phyloP scores from a whole-genome alignment of 2,888 invertebrate genomes.

The Merodon equestris region DNA sequence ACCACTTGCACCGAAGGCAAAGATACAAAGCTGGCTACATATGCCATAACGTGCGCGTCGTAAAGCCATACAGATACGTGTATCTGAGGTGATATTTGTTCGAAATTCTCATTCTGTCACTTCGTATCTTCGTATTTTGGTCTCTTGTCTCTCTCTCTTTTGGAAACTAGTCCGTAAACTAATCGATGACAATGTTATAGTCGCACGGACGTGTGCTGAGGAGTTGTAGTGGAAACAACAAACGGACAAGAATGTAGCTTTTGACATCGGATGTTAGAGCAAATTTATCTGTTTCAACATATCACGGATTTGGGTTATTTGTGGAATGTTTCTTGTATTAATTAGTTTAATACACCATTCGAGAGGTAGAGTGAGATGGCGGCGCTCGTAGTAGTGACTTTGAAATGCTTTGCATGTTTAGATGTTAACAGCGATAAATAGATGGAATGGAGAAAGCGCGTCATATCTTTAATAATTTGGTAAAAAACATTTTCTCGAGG shows the following conservation, averaged over 20 bases:
- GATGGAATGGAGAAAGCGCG: too few relatives aligned
- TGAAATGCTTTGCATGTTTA: too few relatives aligned
- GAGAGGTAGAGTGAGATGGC: too few relatives aligned
- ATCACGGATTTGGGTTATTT: constrained; percentile 48
- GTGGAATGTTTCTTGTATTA: constrained; percentile 29
- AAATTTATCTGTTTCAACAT: constrained; percentile 55
- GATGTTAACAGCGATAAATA: too few relatives aligned
- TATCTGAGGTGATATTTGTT: constrained; percentile 65
- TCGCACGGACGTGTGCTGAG: constrained; percentile 18
- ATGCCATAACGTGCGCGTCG: constrained; percentile 16
- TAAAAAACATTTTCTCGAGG: too few relatives aligned
- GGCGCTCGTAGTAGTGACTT: too few relatives aligned
- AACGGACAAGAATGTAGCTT: constrained; percentile 32
- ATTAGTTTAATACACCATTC: too few relatives aligned
- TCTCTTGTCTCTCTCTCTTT: not conserved
- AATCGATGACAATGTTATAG: constrained; percentile 57
- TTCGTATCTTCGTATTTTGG: constrained; percentile 23
- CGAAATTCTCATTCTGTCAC: constrained; percentile 52
- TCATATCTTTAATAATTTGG: too few relatives aligned
- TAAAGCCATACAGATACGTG: constrained; percentile 53
- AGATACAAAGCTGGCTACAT: constrained; percentile 4
- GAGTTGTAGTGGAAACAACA: constrained; percentile 11
- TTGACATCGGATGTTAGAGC: constrained; percentile 37
- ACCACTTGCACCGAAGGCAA: constrained; percentile 56
- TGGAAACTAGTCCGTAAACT: constrained; percentile 45